Conservation (phyloP, 2,888 invertebrate species). For the Drosophila testacea region DNA sequence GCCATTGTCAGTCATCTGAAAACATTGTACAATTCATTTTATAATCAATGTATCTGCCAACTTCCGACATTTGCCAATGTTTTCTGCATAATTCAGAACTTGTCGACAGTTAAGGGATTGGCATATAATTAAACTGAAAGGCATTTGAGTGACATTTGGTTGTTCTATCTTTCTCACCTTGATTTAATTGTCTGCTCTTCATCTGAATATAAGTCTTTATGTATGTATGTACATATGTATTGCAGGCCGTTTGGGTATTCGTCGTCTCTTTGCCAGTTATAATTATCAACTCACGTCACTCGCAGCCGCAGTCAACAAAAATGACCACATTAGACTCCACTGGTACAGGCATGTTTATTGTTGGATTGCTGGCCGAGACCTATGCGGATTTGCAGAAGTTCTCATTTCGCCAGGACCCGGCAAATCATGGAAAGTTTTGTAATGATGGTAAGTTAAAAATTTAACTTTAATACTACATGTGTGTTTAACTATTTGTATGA, state of each 20-base stretch:
- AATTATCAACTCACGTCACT: slow-evolving; percentile 94
- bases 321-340: slow-evolving; percentile 95
- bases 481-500: background rate
- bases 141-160: slow-evolving; percentile 9
- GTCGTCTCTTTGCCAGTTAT: slow-evolving; percentile 96
- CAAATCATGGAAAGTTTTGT: slow-evolving; percentile 96
- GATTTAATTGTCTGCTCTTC: slow-evolving; percentile 19
- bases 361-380: slow-evolving; percentile 94
- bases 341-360: slow-evolving; percentile 93
- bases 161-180: background rate
- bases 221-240: background rate
- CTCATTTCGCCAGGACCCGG: slow-evolving; percentile 94
- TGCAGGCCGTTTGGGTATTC: slow-evolving; percentile 95
- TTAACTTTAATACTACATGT: background rate
- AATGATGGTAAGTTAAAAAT: slow-evolving; percentile 90
- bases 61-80: slow-evolving; percentile 52
- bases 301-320: slow-evolving; percentile 90
- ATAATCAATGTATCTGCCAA: slow-evolving; percentile 62
- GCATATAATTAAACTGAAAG: slow-evolving; percentile 15
- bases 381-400: slow-evolving; percentile 97
- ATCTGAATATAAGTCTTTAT: slow-evolving; percentile 2
- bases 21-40: slow-evolving; percentile 6
- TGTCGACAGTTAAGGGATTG: slow-evolving; percentile 41
- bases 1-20: slow-evolving; percentile 9
- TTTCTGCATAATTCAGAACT: slow-evolving; percentile 59